Evolutionary conservation across 2,888 invertebrate genomes (phyloP).

Genomic region (Nysson spinosus): DNA sequence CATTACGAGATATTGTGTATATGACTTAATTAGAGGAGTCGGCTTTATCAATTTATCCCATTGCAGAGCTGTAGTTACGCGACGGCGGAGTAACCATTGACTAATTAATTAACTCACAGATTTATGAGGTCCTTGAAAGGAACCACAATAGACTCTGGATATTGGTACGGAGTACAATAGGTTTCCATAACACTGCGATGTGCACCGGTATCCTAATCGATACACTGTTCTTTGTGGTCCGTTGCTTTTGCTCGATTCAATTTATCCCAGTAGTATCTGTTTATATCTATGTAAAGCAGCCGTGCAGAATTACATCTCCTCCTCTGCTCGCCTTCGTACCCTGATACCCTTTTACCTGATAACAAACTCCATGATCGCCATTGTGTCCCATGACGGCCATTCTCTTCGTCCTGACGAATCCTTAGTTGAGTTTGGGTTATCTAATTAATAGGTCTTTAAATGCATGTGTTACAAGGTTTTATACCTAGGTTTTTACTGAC

Average conservation of each 20-base stretch:
- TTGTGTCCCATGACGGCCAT: too few relatives aligned
- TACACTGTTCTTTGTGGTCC: background rate
- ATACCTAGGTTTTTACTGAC: too few relatives aligned
- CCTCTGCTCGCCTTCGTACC: background rate
- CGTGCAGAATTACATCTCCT: background rate
- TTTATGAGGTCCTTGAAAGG: constrained; percentile 8
- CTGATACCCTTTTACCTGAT: background rate
- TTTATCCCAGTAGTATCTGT: background rate
- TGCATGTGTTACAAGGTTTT: too few relatives aligned
- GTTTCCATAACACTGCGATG: constrained; percentile 25
- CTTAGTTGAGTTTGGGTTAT: too few relatives aligned
- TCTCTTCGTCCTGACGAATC: too few relatives aligned
- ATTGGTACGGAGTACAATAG: background rate
- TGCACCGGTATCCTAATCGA: constrained; percentile 12
- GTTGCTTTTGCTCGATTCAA: background rate
- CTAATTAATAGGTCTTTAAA: too few relatives aligned
- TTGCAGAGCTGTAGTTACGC: constrained; percentile 13
- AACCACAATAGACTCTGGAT: constrained; percentile 19
- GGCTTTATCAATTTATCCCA: constrained; percentile 14
- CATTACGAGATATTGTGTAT: constrained; percentile 6
- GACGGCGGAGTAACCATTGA: background rate
- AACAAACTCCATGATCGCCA: background rate
- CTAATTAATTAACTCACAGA: constrained; percentile 46
- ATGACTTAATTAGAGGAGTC: constrained; percentile 35
- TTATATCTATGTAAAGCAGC: background rate